phyloP scores from a whole-genome alignment of 2,113 vertebrate species.

The Xiphophorus hellerii region DNA sequence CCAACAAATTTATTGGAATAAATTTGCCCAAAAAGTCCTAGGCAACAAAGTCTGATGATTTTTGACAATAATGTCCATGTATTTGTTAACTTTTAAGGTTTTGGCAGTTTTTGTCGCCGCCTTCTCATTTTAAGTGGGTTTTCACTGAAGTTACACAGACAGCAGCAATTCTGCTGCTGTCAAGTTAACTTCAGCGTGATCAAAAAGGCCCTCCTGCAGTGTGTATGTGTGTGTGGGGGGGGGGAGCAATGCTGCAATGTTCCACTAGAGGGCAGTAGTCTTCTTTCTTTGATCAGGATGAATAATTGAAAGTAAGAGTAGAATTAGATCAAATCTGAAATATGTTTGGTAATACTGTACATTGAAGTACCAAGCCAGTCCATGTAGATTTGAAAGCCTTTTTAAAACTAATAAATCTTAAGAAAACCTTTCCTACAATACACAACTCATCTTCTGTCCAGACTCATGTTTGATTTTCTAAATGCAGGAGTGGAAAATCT shows the following conservation, averaged over 20 bases:
- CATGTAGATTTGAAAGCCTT: neutral
- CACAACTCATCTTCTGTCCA: constrained; percentile 30
- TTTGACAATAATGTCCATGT: constrained; percentile 25
- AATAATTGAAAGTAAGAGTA: neutral
- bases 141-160: constrained; percentile 40
- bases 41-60: constrained; percentile 19
- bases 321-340: neutral
- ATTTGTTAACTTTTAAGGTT: constrained; percentile 19
- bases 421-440: constrained; percentile 44
- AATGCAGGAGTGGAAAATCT: constrained; percentile 52
- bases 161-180: constrained; percentile 33
- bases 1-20: constrained; percentile 24
- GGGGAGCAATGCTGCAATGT: constrained; percentile 9
- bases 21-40: constrained; percentile 22
- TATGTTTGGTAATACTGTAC: constrained; percentile 2
- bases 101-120: constrained; percentile 20
- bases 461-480: constrained; percentile 43
- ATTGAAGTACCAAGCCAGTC: neutral
- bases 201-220: constrained; percentile 20
- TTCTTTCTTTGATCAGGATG: constrained; percentile 33
- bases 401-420: neutral
- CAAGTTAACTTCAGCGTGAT: constrained; percentile 20
- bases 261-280: constrained; percentile 71
- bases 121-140: constrained; percentile 34
- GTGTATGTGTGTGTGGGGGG: too few species aligned